Percentiles rank a stretch among this genome's conserved stretches.
Conservation (phyloP, 37 sponge, comb jelly and placozoan species). For the Spongilla lacustris region DNA sequence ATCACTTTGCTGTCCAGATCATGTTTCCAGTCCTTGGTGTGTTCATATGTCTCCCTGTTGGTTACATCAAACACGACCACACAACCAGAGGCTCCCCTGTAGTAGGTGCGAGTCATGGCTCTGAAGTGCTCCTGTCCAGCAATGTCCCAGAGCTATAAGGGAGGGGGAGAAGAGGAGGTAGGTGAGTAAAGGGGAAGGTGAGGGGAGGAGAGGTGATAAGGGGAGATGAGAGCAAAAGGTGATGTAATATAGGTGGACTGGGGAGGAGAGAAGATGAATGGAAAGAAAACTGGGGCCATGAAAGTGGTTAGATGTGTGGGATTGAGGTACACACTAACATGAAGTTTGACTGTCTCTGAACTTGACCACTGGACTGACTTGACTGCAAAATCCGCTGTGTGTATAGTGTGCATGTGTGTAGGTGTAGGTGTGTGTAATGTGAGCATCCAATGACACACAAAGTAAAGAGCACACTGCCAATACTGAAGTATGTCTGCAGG, state of each 20-base stretch:
- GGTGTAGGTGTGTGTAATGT: too few species aligned
- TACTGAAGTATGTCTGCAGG: too few species aligned
- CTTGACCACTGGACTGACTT: slow-evolving; percentile 48
- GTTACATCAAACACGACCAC: slow-evolving; percentile 74
- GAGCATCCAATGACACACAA: too few species aligned
- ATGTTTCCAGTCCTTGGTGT: slow-evolving; percentile 55
- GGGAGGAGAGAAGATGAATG: too few species aligned
- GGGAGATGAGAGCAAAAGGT: background rate
- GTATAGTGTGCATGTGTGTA: background rate
- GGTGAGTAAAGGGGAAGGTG: background rate
- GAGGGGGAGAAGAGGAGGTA: background rate
- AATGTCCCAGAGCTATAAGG: slow-evolving; percentile 38
- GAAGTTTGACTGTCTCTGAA: slow-evolving; percentile 30
- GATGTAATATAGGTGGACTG: too few species aligned
- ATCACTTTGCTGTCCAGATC: slow-evolving; percentile 60
- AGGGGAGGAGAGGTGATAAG: background rate
- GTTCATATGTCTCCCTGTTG: slow-evolving; percentile 28
- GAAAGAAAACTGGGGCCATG: too few species aligned
- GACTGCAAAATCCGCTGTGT: slow-evolving; percentile 60
- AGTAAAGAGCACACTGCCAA: too few species aligned
- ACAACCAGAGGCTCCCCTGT: slow-evolving; percentile 69
- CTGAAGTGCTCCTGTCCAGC: slow-evolving; percentile 50
- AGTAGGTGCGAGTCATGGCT: slow-evolving; percentile 49
- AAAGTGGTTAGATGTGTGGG: too few species aligned
- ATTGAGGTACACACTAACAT: slow-evolving; percentile 8